These are phyloP conservation scores for Clitarchus hookeri DNA, from an alignment of 2,888 invertebrate species.

Conservation along the genomic window DNA sequence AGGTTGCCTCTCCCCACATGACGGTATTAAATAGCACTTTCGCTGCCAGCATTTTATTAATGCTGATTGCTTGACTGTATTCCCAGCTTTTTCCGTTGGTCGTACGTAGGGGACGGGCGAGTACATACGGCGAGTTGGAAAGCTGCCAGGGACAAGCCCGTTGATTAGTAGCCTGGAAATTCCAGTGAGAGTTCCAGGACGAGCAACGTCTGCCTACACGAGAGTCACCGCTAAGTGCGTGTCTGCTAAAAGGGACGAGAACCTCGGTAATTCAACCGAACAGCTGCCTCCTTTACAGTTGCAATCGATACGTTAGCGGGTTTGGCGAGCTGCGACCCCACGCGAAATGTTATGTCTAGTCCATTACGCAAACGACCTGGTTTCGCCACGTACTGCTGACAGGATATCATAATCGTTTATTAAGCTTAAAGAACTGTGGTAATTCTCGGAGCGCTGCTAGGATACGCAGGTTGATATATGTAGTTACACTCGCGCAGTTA, in stretches of 20 bases:
- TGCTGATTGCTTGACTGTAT: not conserved
- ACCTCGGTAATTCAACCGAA: not conserved
- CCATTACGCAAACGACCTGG: too few species aligned
- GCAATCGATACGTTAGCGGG: too few species aligned
- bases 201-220: not conserved
- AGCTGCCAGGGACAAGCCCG: not conserved
- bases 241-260: not conserved
- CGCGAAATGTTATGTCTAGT: too few species aligned
- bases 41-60: not conserved
- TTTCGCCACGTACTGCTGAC: too few species aligned
- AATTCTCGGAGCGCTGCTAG: too few species aligned
- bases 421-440: too few species aligned
- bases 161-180: not conserved
- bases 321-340: too few species aligned
- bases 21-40: not conserved
- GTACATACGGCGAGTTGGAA: not conserved
- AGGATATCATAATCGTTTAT: too few species aligned
- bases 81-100: not conserved
- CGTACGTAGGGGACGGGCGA: not conserved
- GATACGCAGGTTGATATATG: too few species aligned
- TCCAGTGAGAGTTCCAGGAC: too few species aligned
- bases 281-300: too few species aligned
- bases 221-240: not conserved
- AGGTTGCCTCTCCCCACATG: not conserved
- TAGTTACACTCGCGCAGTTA: too few species aligned